Percentiles rank a stretch among this genome's conserved stretches.
These are phyloP conservation scores for Julus scanicus DNA, from an alignment of 2,888 invertebrate genomes.

Conservation along the genomic window DNA sequence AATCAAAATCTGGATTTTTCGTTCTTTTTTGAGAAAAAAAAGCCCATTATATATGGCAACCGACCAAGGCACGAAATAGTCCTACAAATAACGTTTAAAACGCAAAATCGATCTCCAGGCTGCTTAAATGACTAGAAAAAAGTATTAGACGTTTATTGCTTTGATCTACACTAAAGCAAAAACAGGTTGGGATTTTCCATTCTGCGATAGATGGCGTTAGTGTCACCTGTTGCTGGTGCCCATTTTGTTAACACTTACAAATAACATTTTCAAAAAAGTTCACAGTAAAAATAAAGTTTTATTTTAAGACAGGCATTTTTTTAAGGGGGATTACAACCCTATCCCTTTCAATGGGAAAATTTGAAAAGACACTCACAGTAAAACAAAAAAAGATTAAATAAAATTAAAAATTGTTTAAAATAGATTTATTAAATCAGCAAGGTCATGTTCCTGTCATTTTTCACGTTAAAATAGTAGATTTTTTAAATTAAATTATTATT, in stretches of 20 bases:
- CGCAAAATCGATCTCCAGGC: not conserved
- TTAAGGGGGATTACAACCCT: too few species aligned
- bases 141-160: not conserved
- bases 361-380: too few species aligned
- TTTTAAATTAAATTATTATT: too few species aligned
- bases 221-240: not conserved
- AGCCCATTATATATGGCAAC: not conserved
- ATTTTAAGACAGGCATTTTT: too few species aligned
- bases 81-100: constrained; percentile 33
- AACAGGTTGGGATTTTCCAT: not conserved
- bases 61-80: not conserved
- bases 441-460: too few species aligned
- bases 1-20: constrained; percentile 32
- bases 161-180: not conserved
- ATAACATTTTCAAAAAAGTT: not conserved
- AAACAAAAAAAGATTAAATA: too few species aligned
- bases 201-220: not conserved
- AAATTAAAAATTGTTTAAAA: too few species aligned
- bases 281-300: too few species aligned
- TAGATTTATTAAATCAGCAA: too few species aligned
- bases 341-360: too few species aligned
- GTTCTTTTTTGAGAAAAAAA: not conserved
- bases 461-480: too few species aligned
- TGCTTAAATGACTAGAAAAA: not conserved
- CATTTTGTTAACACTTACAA: not conserved